These are phyloP conservation scores for Philaethria dido DNA, from an alignment of 2,888 invertebrate genomes.

Conservation along the genomic window DNA sequence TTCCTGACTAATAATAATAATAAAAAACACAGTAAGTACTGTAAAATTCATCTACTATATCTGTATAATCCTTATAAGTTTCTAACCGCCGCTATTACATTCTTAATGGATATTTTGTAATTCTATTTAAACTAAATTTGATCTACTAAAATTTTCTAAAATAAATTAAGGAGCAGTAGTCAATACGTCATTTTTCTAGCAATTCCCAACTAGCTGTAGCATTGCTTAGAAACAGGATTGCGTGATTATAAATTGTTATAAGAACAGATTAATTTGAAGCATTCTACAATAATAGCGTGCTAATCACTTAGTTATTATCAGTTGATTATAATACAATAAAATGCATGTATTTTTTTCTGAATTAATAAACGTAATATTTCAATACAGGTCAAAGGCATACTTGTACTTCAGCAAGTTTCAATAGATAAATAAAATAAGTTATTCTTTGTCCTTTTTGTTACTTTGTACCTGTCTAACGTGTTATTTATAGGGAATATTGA, in stretches of 20 bases:
- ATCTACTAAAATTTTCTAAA: too few species aligned
- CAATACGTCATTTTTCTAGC: too few species aligned
- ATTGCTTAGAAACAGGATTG: neutral
- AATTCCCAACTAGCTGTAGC: neutral
- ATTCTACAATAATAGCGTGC: conserved; percentile 23
- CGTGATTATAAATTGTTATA: conserved; percentile 26
- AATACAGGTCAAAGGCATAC: conserved; percentile 19
- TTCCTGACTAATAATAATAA: too few species aligned
- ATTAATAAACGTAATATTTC: neutral
- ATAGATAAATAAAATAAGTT: neutral
- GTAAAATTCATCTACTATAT: too few species aligned
- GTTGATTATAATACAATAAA: conserved; percentile 28
- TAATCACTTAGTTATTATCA: conserved; percentile 17
- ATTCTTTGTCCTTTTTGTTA: neutral
- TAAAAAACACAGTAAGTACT: too few species aligned
- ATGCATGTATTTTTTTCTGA: conserved; percentile 13
- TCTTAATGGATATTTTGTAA: too few species aligned
- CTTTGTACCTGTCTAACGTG: neutral
- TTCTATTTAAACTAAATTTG: too few species aligned
- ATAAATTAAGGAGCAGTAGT: too few species aligned
- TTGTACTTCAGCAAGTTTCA: neutral
- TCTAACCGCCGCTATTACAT: too few species aligned
- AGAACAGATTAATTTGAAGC: conserved; percentile 23
- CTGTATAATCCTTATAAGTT: too few species aligned
- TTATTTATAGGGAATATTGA: too few species aligned